Percentiles rank a stretch among this genome's conserved stretches.
Evolutionary conservation across 2,888 invertebrate species (phyloP).

Genomic region (Synanthedon formicaeformis): DNA sequence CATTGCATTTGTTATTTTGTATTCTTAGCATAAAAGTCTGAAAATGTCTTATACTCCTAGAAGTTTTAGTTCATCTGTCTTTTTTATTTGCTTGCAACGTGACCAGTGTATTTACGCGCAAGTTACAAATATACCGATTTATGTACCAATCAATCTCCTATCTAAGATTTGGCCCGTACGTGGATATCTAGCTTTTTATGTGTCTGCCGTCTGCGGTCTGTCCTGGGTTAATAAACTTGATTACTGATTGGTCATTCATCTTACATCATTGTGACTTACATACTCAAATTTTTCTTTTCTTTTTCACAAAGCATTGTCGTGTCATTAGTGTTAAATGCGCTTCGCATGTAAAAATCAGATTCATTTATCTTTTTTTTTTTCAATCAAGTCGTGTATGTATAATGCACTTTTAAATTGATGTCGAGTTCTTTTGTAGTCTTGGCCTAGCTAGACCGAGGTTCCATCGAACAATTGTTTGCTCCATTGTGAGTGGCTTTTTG

Average conservation of each 20-base stretch:
- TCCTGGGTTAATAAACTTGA: conserved; percentile 58
- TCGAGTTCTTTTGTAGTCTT: conserved; percentile 25
- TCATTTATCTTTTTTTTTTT: not conserved
- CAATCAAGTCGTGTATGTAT: not conserved
- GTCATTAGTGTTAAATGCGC: conserved; percentile 32
- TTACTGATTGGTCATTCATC: conserved; percentile 65
- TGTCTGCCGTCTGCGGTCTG: conserved; percentile 53
- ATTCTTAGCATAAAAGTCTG: conserved; percentile 31
- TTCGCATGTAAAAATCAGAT: conserved; percentile 4
- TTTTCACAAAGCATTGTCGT: conserved; percentile 28
- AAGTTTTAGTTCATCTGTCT: conserved; percentile 27
- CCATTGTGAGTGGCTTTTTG: conserved; percentile 47
- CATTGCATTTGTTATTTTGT: conserved; percentile 27
- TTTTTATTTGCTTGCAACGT: conserved; percentile 44
- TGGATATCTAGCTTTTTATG: conserved; percentile 65
- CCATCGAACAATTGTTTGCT: conserved; percentile 24
- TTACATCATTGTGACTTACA: conserved; percentile 63
- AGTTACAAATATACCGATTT: conserved; percentile 55
- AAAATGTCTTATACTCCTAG: conserved; percentile 25
- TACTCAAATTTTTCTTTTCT: conserved; percentile 42
- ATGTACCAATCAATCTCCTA: conserved; percentile 65
- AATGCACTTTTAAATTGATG: not conserved
- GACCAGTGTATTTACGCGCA: conserved; percentile 45
- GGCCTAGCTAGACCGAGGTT: conserved; percentile 29
- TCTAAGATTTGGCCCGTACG: conserved; percentile 57